Evolutionary conservation across 2,113 vertebrate genomes (phyloP).

Genomic region (Copsychus sechellarum): DNA sequence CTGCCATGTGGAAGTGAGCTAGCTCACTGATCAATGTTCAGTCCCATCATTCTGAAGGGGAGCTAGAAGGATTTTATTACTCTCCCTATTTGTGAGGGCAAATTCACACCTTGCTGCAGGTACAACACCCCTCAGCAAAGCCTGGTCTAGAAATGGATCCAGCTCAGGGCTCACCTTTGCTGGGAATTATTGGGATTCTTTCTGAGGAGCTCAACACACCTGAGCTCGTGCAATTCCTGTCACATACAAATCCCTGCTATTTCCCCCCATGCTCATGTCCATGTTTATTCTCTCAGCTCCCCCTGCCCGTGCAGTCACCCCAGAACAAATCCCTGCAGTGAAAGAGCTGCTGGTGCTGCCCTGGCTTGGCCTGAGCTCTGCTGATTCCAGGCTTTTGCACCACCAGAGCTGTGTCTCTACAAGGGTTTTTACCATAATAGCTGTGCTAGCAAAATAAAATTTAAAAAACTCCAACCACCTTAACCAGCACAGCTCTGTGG

Average conservation of each 20-base stretch:
- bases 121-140: not conserved
- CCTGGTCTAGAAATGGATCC: not conserved
- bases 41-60: not conserved
- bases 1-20: not conserved
- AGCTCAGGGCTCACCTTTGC: not conserved
- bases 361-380: not conserved
- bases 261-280: fast-evolving
- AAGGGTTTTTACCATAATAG: conserved; percentile 26
- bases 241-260: not conserved
- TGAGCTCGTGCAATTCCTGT: fast-evolving
- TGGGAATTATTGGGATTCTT: not conserved
- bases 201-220: not conserved
- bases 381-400: conserved; percentile 1
- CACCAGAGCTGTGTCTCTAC: not conserved
- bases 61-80: not conserved
- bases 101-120: not conserved
- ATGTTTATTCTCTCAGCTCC: not conserved
- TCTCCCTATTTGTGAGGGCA: not conserved
- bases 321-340: not conserved
- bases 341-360: not conserved
- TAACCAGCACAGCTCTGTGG: not conserved
- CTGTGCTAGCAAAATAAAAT: conserved; percentile 22
- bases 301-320: not conserved
- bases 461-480: not conserved
- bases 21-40: not conserved